Percentiles rank a stretch among this genome's conserved stretches.
phyloP scores from a whole-genome alignment of 2,113 vertebrate genomes.

The Seriola quinqueradiata region DNA sequence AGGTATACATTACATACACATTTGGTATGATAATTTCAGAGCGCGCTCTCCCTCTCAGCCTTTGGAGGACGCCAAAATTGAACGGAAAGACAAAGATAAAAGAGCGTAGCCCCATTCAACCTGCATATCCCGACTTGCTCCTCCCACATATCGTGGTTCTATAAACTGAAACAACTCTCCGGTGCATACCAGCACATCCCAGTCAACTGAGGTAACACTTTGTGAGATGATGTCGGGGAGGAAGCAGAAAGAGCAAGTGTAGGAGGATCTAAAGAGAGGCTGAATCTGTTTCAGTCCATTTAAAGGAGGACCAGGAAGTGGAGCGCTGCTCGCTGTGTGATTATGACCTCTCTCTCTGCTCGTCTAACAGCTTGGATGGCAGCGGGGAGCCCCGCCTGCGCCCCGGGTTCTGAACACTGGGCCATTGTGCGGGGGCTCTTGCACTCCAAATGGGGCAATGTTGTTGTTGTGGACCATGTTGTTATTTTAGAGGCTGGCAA shows the following conservation, averaged over 20 bases:
- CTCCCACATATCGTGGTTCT: constrained; percentile 5
- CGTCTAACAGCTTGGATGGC: constrained; percentile 69
- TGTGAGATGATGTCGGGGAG: neutral
- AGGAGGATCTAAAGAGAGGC: constrained; percentile 11
- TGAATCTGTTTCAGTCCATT: neutral
- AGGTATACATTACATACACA: constrained; percentile 56
- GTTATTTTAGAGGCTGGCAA: constrained; percentile 78
- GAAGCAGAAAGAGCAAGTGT: neutral
- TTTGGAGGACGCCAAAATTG: constrained; percentile 15
- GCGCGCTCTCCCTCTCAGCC: constrained; percentile 12
- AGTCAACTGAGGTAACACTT: constrained; percentile 44
- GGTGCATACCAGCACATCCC: constrained; percentile 13
- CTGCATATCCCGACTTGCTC: constrained; percentile 15
- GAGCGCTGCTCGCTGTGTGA: constrained; percentile 55
- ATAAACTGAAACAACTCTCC: neutral
- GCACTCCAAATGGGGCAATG: constrained; percentile 72
- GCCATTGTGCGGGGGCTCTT: constrained; percentile 76
- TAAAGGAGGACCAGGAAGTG: constrained; percentile 60
- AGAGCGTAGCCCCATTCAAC: constrained; percentile 9
- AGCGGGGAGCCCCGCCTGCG: constrained; percentile 69
- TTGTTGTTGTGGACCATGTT: constrained; percentile 77
- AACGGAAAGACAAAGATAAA: constrained; percentile 38
- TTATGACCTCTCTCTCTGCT: constrained; percentile 69
- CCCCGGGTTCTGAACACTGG: constrained; percentile 75
- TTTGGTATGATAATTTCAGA: constrained; percentile 64